Base-by-base conservation (phyloP, 2,113 vertebrate species). In the Myocastor coypus region DNA sequence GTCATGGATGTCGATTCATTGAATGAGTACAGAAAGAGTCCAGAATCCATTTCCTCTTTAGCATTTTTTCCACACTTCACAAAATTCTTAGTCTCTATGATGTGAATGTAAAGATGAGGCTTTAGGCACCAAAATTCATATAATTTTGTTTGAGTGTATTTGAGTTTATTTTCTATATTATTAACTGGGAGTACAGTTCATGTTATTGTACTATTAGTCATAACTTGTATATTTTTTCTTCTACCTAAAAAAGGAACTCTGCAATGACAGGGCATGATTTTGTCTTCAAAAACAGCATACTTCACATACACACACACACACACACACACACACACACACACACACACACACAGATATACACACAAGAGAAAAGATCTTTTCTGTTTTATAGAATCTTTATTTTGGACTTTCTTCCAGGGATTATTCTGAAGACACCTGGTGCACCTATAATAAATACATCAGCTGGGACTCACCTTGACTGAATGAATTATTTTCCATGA, bases 401-500 rank as follows among this genome's bases (percentile, higher is more conserved):
- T 46, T 80, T 69, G 50, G 42, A 34, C 28, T 78, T 85, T 16
- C n/a, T 95, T 80, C 80, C 50, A 81, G 63, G 46, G 59, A 1
- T 42, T 11, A 63, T 57, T 83, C 22, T 82, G 34, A 83, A 94
- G 46, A 34, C 10, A 57, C 42, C 80, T 66, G 57, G 61, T 78
- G 7, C 28, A 89, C 10, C 12, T 40, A 1, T 28, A 69, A 81
- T 86, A 42, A 69, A 81, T 86, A 42, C 10, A 64, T 73, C 73
- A 46, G 57, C 24, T 59, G 16, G 78, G 5, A 22, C 55, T 96
- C 52, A 30, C 42, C 26, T 22, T 77, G 52, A 91, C 32, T 55
- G 46, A 85, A 82, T 42, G 55, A 57, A 71, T 57, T 81, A 61
- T 52, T 91, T 77, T 82, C 52, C 92, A 61, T 57, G n/a, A 95